These are phyloP conservation scores for Theocolax elegans DNA, from an alignment of 1,140 invertebrate genomes.

Conservation along the genomic window DNA sequence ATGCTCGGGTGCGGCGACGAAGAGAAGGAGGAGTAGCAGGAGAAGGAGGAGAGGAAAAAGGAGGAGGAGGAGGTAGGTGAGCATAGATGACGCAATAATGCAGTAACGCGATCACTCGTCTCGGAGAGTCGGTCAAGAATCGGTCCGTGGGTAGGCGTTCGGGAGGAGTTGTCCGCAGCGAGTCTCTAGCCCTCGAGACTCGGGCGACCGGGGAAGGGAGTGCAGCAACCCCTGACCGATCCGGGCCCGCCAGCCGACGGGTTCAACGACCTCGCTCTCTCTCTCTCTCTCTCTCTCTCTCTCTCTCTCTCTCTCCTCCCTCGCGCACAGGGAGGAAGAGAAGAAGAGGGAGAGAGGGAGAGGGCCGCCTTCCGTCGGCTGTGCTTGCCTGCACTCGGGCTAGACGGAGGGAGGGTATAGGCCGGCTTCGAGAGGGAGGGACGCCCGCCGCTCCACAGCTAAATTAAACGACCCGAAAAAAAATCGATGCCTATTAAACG, in stretches of 20 bases:
- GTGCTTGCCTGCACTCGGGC: no score
- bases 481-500: conserved; percentile 32
- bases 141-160: background rate
- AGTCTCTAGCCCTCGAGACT: conserved; percentile 22
- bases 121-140: conserved; percentile 33
- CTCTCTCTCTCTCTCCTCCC: no score
- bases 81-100: background rate
- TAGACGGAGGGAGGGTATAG: no score
- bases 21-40: no score
- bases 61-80: no score
- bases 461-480: conserved; percentile 35
- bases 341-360: background rate
- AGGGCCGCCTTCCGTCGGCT: background rate
- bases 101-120: background rate
- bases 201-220: background rate
- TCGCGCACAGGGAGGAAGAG: no score
- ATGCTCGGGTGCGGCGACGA: no score
- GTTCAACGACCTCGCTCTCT: conserved; percentile 50
- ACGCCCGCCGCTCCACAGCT: background rate
- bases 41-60: no score
- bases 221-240: conserved; percentile 45
- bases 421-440: background rate
- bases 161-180: no score
- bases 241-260: conserved; percentile 46
- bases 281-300: conserved; percentile 14